Base-by-base conservation (phyloP, 35 echinoderm and acorn worm species). In the Amphiura filiformis region DNA sequence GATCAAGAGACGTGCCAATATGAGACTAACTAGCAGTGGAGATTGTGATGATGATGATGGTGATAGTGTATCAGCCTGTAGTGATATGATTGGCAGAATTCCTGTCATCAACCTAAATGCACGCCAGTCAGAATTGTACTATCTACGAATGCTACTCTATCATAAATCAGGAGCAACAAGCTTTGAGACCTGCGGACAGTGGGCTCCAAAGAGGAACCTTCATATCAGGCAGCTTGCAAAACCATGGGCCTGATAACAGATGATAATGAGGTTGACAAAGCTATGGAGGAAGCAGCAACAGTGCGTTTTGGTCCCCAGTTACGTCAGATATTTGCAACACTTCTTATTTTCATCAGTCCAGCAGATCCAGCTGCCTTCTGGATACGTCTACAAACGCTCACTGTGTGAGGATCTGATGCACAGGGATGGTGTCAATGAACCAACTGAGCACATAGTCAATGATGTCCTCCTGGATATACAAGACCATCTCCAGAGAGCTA, bases 91-190 rank as follows among this genome's bases (percentile, higher is more conserved):
- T 44, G 81, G 81, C 39, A 0, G 81, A 32, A 44, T 82, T 32
- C 81, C 38, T 44, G 40, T 82, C 81, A 82, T 82, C 39, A 82
- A 42, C 81, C 39, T 82, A 18, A 82, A 82, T 82, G 81, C 39
- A 28, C 26, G 40, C 26, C 81, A 41, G 81, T 82, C 81, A 32
- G 81, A 82, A 32, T 7, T 82, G 14, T 82, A 82, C 81, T 82
- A 40, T 32, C 81, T 82, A 7, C 81, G 81, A 4, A 82, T 82
- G 39, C 81, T 82, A 12, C 39, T 82, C 7, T 82, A 82, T n/a
- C 81, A 82, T 47, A 23, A 28, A 32, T 38, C 81, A 5, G 81
- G 81, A 38, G 81, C 81, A 22, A 82, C 81, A 52, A 82, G 81
- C 31, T 82, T n/a, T n/a, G n/a, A n/a, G 39, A 82, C 81, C 32